These are phyloP conservation scores for Oxytorus armatus DNA, from an alignment of 2,888 invertebrate genomes.

Conservation along the genomic window DNA sequence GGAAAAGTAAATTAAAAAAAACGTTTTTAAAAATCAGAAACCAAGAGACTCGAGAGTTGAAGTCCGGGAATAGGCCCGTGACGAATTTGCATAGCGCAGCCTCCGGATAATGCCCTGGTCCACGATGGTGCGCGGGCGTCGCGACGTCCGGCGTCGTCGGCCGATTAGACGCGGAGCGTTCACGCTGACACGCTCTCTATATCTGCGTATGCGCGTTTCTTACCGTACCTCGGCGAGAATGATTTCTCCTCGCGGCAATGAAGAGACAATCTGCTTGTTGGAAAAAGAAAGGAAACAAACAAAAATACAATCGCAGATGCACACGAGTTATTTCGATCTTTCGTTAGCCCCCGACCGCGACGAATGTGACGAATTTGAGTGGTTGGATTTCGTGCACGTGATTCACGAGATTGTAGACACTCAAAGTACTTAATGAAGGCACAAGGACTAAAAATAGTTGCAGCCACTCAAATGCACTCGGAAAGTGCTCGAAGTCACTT, in stretches of 20 bases:
- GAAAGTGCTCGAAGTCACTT: too few species aligned
- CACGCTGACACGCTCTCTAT: slow-evolving; percentile 62
- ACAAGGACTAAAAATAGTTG: too few species aligned
- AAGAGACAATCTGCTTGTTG: slow-evolving; percentile 13
- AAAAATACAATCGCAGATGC: background rate
- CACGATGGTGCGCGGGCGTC: slow-evolving; percentile 76
- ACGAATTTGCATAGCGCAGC: slow-evolving; percentile 78
- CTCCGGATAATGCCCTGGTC: slow-evolving; percentile 6
- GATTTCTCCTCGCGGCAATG: slow-evolving; percentile 19
- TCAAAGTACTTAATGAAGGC: too few species aligned
- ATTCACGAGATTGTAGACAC: background rate
- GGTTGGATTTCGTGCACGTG: background rate
- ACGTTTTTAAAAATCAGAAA: slow-evolving; percentile 18
- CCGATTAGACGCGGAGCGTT: slow-evolving; percentile 79
- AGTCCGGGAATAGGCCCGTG: slow-evolving; percentile 80
- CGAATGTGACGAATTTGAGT: background rate
- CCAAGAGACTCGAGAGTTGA: slow-evolving; percentile 2
- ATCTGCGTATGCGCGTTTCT: slow-evolving; percentile 21
- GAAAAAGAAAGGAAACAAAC: slow-evolving; percentile 1
- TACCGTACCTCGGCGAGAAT: slow-evolving; percentile 1
- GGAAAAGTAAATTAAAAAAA: slow-evolving; percentile 10
- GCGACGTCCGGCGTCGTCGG: slow-evolving; percentile 81
- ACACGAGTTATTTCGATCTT: slow-evolving; percentile 48
- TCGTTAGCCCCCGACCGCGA: background rate
- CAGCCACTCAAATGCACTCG: too few species aligned